Evolutionary conservation across 2,113 vertebrate species (phyloP).

Genomic region (Heterotis niloticus): DNA sequence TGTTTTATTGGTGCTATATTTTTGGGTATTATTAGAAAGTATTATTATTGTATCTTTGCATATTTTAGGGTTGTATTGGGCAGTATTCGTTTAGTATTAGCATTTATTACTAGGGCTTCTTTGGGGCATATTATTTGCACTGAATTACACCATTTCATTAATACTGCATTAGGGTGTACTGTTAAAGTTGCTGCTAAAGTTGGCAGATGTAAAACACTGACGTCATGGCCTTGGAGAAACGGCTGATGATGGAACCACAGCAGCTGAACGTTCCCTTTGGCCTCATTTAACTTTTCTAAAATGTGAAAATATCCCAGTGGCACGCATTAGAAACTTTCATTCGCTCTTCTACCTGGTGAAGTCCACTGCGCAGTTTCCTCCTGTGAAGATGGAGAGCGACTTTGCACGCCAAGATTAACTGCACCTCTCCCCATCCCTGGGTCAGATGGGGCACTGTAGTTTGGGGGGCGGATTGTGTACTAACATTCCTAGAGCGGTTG

Average conservation of each 20-base stretch:
- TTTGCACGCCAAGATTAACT: constrained; percentile 68
- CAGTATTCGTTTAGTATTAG: no score
- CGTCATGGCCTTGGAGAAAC: no score
- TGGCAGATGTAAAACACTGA: neutral
- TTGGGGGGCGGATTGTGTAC: constrained; percentile 59
- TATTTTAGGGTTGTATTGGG: no score
- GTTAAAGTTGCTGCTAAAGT: neutral
- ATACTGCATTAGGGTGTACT: no score
- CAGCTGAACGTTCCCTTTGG: no score
- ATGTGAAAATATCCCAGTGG: constrained; percentile 52
- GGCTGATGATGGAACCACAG: no score
- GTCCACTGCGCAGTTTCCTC: constrained; percentile 50
- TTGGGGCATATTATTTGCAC: no score
- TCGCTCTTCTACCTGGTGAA: constrained; percentile 9
- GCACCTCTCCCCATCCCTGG: constrained; percentile 63
- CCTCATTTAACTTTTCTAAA: constrained; percentile 27
- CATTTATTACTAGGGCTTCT: no score
- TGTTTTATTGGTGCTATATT: no score
- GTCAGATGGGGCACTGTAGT: constrained; percentile 63
- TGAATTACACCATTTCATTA: no score
- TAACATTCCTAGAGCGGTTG: constrained; percentile 44
- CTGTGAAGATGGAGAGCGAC: constrained; percentile 59
- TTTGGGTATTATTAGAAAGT: no score
- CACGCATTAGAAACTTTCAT: constrained; percentile 28
- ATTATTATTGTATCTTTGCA: no score